Percentiles rank a stretch among this genome's conserved stretches.
These are phyloP conservation scores for Cyclina sinensis DNA, from an alignment of 1,140 invertebrate species.

Conservation along the genomic window DNA sequence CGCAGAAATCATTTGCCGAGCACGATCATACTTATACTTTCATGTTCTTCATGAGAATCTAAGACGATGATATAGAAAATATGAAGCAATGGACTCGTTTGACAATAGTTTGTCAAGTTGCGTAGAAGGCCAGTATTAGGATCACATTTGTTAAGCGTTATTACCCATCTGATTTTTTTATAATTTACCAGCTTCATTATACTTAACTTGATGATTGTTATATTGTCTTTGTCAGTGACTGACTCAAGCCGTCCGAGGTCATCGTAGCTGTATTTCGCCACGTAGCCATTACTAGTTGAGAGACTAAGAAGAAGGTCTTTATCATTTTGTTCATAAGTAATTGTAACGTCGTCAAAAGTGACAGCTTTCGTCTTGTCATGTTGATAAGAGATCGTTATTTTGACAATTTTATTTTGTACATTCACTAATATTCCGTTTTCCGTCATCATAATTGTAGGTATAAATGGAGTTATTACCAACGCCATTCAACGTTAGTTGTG, in stretches of 20 bases:
- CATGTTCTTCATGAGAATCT: neutral
- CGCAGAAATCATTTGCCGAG: slow-evolving; percentile 2
- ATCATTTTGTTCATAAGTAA: neutral
- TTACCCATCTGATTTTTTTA: slow-evolving; percentile 19
- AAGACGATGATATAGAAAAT: slow-evolving; percentile 17
- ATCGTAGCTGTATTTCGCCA: neutral
- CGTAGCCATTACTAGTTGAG: neutral
- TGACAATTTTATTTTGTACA: neutral
- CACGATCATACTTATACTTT: slow-evolving; percentile 23
- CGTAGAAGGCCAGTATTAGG: neutral
- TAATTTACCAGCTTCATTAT: neutral
- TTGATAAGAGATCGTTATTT: neutral
- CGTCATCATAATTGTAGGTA: slow-evolving; percentile 12
- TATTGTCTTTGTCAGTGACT: neutral
- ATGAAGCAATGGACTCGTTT: slow-evolving; percentile 12
- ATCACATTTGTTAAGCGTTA: neutral
- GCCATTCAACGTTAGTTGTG: neutral
- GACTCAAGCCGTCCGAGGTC: neutral
- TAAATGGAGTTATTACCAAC: neutral
- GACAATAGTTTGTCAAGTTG: neutral
- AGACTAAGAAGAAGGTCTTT: neutral
- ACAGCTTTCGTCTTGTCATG: neutral
- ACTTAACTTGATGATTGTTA: neutral
- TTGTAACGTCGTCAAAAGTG: neutral
- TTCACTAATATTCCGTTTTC: neutral